phyloP scores from a whole-genome alignment of 2,888 invertebrate genomes.

The Stratiomys singularior region DNA sequence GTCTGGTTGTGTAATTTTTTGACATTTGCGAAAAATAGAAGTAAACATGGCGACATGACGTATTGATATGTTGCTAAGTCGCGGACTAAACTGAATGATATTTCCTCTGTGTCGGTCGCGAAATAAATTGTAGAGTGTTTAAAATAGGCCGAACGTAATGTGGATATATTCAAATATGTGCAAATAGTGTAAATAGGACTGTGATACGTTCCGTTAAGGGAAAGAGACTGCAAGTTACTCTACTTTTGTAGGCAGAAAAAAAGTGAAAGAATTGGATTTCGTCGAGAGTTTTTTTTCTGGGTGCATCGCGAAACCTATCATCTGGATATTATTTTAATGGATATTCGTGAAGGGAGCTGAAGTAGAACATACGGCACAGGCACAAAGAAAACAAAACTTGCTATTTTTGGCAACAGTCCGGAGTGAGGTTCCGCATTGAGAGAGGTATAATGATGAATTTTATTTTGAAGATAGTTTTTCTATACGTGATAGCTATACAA shows the following conservation, averaged over 20 bases:
- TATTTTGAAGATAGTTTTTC: conserved; percentile 22
- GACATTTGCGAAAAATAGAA: conserved; percentile 45
- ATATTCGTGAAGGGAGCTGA: conserved; percentile 10
- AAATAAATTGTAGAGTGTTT: neutral
- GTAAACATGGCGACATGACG: conserved; percentile 52
- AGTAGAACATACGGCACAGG: neutral
- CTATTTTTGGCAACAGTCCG: conserved; percentile 39
- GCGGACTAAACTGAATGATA: conserved; percentile 4
- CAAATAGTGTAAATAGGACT: conserved; percentile 17
- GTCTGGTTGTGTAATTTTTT: conserved; percentile 46
- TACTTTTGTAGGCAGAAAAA: neutral
- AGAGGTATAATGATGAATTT: conserved; percentile 36
- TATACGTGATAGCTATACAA: neutral
- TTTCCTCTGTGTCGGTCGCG: conserved; percentile 16
- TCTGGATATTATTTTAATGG: conserved; percentile 18
- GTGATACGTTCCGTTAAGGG: conserved; percentile 3
- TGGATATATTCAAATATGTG: neutral
- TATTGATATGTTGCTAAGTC: conserved; percentile 22
- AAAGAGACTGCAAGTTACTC: neutral
- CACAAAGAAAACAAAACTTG: neutral
- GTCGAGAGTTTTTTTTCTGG: neutral
- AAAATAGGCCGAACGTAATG: neutral
- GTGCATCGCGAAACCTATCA: conserved; percentile 8
- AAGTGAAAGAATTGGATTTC: neutral
- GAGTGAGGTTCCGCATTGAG: conserved; percentile 28